These are phyloP conservation scores for Hassar affinis DNA, from an alignment of 2,113 vertebrate species.

Conservation along the genomic window DNA sequence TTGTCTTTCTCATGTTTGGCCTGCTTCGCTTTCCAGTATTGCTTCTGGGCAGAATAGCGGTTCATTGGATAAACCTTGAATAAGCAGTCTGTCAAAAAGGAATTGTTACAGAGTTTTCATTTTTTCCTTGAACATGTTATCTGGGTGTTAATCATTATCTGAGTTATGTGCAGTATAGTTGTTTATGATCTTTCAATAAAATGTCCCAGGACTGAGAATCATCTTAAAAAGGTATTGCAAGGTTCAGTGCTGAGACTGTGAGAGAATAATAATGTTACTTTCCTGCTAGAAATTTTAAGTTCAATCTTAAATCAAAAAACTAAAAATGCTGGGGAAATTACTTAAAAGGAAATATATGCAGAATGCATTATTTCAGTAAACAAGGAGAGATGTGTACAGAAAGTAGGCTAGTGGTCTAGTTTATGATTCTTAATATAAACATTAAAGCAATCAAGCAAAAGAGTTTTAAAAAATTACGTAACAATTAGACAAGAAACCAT, in stretches of 20 bases:
- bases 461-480: no score
- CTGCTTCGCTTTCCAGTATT: constrained; percentile 98
- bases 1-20: constrained; percentile 98
- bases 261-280: not conserved
- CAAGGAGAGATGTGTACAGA: not conserved
- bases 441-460: not conserved
- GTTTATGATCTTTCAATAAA: not conserved
- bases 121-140: not conserved
- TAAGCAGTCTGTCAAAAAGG: constrained; percentile 81
- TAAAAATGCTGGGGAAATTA: not conserved
- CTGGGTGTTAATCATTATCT: not conserved
- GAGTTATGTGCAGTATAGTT: not conserved
- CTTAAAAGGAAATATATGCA: not conserved
- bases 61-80: constrained; percentile 98
- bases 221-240: not conserved
- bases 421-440: not conserved
- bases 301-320: not conserved
- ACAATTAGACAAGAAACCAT: not conserved
- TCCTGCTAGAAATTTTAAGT: not conserved
- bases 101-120: not conserved
- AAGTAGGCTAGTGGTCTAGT: not conserved
- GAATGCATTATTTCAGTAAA: not conserved
- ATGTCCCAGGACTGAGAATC: not conserved
- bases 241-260: no score
- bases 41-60: constrained; percentile 97